These are phyloP conservation scores for Aphelenchoides avenae DNA, from an alignment of 1,140 invertebrate species.

Conservation along the genomic window DNA sequence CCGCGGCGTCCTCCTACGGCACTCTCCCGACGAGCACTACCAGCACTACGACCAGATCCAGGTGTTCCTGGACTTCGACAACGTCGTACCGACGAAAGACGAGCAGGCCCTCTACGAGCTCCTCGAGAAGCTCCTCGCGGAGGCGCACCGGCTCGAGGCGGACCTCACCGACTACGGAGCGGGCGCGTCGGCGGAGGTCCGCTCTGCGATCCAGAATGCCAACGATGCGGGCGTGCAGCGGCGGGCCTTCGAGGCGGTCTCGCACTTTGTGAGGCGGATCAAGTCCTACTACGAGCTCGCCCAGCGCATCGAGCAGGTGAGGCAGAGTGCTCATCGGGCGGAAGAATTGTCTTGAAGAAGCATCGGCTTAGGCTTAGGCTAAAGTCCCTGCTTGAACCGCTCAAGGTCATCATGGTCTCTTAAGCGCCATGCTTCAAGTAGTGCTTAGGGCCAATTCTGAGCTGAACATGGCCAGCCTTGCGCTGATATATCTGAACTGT, in stretches of 20 bases:
- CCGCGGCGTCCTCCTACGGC: constrained; percentile 17
- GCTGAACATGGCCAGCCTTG: no score
- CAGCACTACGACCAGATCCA: constrained; percentile 26
- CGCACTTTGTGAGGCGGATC: constrained; percentile 12
- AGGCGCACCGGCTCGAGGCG: not conserved
- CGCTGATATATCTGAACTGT: no score
- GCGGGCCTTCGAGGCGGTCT: constrained; percentile 16
- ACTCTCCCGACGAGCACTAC: constrained; percentile 14
- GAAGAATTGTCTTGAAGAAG: no score
- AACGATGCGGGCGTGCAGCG: constrained; percentile 25
- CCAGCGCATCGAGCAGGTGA: constrained; percentile 27
- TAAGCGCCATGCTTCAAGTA: no score
- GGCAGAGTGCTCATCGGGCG: no score
- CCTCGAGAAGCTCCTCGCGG: constrained; percentile 10
- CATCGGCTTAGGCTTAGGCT: no score
- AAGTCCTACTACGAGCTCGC: constrained; percentile 30
- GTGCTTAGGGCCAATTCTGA: no score
- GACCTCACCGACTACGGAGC: constrained; percentile 23
- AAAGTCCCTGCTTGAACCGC: no score
- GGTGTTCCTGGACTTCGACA: constrained; percentile 34
- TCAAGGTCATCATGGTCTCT: no score
- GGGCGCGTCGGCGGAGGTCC: constrained; percentile 25
- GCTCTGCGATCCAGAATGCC: constrained; percentile 21
- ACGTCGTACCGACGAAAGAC: constrained; percentile 14
- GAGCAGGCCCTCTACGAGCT: constrained; percentile 5